Conservation (phyloP, 2,888 invertebrate genomes). For the Tricholauxania praeusta region DNA sequence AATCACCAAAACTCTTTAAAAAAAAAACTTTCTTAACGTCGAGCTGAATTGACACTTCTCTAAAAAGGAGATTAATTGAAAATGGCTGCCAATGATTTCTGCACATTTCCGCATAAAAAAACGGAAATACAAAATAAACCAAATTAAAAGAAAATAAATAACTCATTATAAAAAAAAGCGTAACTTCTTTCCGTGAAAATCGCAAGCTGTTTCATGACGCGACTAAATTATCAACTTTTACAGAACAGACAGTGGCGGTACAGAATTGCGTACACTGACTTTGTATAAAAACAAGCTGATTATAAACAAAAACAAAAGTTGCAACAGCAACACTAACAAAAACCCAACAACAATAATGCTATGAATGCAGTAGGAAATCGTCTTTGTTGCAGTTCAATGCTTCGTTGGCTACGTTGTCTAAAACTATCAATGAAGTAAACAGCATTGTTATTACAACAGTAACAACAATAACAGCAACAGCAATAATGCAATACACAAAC, state of each 20-base stretch:
- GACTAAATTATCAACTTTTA: slow-evolving; percentile 17
- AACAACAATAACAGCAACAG: slow-evolving; percentile 10
- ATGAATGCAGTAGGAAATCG: slow-evolving; percentile 20
- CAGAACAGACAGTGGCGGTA: not conserved
- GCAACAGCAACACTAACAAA: not conserved
- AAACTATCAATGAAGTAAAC: slow-evolving; percentile 33
- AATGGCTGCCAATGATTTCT: slow-evolving; percentile 8
- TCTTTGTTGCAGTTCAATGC: slow-evolving; percentile 27
- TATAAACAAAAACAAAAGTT: not conserved
- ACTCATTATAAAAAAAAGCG: not conserved
- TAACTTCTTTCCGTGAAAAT: not conserved
- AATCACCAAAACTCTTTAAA: too few relatives aligned
- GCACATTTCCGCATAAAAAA: not conserved
- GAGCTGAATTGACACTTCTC: too few relatives aligned
- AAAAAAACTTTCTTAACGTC: too few relatives aligned
- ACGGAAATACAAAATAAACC: not conserved
- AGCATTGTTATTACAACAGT: slow-evolving; percentile 27
- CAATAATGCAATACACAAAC: slow-evolving; percentile 3
- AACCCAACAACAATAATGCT: not conserved
- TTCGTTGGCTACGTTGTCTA: slow-evolving; percentile 30
- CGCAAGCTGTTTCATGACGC: slow-evolving; percentile 5
- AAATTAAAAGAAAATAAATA: not conserved
- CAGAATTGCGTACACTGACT: too few relatives aligned
- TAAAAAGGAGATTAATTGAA: too few relatives aligned
- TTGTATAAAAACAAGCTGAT: not conserved